phyloP scores from a whole-genome alignment of 2,797 vertebrate genomes.

The Manis javanica region DNA sequence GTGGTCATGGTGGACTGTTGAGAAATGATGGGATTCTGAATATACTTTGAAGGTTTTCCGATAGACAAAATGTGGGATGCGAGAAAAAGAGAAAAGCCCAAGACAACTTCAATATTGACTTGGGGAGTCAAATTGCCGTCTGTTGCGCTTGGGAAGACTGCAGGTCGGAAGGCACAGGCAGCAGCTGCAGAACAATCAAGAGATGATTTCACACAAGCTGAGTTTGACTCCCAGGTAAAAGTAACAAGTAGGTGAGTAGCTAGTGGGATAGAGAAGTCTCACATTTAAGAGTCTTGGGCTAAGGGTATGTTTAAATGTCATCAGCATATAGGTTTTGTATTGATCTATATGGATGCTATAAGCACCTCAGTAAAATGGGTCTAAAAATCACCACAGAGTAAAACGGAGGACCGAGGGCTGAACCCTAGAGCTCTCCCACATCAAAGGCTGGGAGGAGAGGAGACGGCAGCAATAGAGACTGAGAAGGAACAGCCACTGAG shows the following conservation, averaged over 20 bases:
- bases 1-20: background rate
- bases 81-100: background rate
- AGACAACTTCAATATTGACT: background rate
- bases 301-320: background rate
- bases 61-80: background rate
- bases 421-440: background rate
- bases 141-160: background rate
- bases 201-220: background rate
- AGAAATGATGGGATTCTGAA: background rate
- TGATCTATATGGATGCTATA: background rate
- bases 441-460: background rate
- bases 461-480: background rate
- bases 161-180: background rate
- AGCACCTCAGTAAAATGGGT: background rate
- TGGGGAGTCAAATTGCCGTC: background rate
- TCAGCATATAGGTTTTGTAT: background rate
- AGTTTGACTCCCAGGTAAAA: background rate
- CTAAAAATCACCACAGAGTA: conserved; percentile 4
- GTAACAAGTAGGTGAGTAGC: background rate
- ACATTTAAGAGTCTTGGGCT: background rate
- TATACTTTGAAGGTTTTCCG: background rate
- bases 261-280: background rate
- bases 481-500: background rate
- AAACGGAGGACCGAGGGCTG: background rate
- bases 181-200: background rate